Percentiles rank a stretch among this genome's conserved stretches.
phyloP scores from a whole-genome alignment of 2,797 vertebrate species.

The Decapterus maruadsi region DNA sequence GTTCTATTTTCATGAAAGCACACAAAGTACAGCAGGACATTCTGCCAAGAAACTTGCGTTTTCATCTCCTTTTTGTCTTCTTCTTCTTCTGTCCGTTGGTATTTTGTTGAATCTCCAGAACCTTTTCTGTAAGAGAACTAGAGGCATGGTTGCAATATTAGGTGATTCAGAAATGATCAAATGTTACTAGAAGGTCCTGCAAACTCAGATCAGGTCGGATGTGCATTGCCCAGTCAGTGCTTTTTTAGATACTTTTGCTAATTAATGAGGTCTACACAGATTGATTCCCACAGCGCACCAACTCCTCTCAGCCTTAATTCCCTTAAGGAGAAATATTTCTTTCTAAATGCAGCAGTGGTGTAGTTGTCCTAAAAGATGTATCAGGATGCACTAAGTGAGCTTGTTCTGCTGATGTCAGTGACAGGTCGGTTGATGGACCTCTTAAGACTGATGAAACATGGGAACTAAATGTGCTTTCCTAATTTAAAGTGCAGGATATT shows the following conservation, averaged over 20 bases:
- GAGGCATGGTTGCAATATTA: neutral
- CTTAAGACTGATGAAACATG: neutral
- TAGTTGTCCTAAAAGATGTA: neutral
- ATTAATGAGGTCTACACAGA: neutral
- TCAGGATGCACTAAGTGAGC: neutral
- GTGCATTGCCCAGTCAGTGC: neutral
- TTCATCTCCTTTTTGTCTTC: neutral
- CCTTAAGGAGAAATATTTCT: neutral
- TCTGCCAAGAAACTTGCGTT: constrained; percentile 33
- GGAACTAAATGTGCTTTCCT: neutral
- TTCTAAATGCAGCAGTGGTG: neutral
- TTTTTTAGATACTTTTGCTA: constrained; percentile 15
- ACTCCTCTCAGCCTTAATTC: neutral
- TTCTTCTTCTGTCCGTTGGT: neutral
- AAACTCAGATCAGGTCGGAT: constrained; percentile 28
- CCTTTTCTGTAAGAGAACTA: constrained; percentile 23
- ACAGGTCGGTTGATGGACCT: constrained; percentile 9
- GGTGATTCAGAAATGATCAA: constrained; percentile 28
- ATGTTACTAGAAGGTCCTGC: neutral
- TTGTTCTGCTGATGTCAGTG: neutral
- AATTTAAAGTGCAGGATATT: constrained; percentile 1
- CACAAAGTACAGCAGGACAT: constrained; percentile 23
- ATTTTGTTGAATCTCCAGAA: constrained; percentile 22
- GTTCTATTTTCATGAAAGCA: constrained; percentile 54
- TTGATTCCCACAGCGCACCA: neutral